Conservation (phyloP, 2,113 vertebrate species). For the Campylorhamphus procurvoides region DNA sequence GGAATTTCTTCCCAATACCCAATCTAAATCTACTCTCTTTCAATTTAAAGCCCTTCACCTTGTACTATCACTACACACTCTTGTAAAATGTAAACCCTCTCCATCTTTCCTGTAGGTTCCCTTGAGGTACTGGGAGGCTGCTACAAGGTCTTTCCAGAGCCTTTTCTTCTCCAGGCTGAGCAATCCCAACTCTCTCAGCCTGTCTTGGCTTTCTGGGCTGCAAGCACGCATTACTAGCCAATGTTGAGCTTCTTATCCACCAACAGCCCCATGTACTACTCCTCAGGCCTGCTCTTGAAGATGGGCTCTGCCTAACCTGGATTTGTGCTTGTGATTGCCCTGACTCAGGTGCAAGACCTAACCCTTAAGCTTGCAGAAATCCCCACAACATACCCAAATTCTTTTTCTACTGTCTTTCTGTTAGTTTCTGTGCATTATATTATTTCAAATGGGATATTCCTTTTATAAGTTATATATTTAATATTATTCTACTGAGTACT, state of each 20-base stretch:
- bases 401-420: background rate
- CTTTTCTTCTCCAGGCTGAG: background rate
- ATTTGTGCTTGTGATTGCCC: background rate
- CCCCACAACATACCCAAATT: background rate
- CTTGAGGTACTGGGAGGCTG: background rate
- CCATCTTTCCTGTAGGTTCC: background rate
- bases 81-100: background rate
- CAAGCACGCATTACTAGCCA: background rate
- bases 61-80: background rate
- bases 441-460: background rate
- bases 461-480: background rate
- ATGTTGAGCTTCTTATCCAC: background rate
- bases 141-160: rapidly evolving
- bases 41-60: background rate
- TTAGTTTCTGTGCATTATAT: background rate
- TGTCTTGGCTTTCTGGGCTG: background rate
- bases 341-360: background rate
- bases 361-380: background rate
- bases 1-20: background rate
- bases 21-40: background rate
- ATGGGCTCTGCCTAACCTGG: background rate
- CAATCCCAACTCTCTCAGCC: background rate
- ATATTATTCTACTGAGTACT: background rate
- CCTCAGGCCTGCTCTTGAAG: background rate
- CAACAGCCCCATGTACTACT: background rate